Evolutionary conservation across 53 echinoderm and acorn worm genomes (phyloP).

Genomic region (Stichopus horrens): DNA sequence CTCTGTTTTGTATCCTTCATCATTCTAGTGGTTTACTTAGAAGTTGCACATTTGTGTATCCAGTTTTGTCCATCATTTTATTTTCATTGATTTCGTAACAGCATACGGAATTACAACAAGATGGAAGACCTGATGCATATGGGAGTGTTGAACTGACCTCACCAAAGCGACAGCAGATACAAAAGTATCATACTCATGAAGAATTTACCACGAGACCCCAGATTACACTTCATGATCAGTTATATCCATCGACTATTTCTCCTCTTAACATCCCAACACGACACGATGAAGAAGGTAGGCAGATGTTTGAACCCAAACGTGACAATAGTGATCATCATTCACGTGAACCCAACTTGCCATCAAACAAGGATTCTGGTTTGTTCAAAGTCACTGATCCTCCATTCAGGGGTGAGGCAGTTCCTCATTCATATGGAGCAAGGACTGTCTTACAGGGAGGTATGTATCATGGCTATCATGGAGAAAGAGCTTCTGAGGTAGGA

Average conservation of each 20-base stretch:
- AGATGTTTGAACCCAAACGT: background rate
- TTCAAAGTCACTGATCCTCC: background rate
- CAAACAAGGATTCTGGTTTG: background rate
- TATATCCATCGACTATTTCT: background rate
- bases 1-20: no score
- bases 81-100: background rate
- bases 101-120: background rate
- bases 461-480: background rate
- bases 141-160: background rate
- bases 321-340: background rate
- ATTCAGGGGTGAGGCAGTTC: background rate
- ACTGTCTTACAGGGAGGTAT: background rate
- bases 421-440: background rate
- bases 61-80: no score
- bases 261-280: slow-evolving; percentile 2
- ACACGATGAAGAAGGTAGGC: no score
- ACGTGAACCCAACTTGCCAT: background rate
- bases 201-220: background rate
- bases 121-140: background rate
- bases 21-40: no score
- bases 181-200: slow-evolving; percentile 2
- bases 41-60: no score
- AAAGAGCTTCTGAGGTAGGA: background rate
- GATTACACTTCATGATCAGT: background rate
- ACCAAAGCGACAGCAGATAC: background rate